Evolutionary conservation across 2,113 vertebrate species (phyloP), one percentile per base, ranked within the genome.

Genomic region (Dicentrarchus labrax): DNA sequence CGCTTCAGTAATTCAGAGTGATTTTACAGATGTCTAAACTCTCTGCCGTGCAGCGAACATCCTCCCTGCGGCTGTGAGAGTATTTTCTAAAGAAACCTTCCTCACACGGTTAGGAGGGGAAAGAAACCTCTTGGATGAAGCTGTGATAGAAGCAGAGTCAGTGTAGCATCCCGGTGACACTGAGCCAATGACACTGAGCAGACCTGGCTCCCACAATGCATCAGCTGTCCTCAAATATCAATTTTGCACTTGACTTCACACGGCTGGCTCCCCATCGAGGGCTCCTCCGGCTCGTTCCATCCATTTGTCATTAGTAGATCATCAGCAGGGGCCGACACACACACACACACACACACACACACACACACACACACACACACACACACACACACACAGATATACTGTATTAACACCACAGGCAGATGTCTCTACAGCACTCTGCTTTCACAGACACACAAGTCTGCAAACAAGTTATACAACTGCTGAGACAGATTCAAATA

Each of bases 241-340:
- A 91, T 91, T 91, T 91, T 89, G 85, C 89, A 81, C 87, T 76
- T 89, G 87, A 91, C 76, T 91, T 87, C 89, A 91, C 89, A 87
- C 70, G 82, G 47, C 85, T 72, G 69, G 54, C 56, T 86, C 76
- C 62, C 78, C 71, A 77, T 72, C 51, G 77, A 79, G 76, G 68
- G 77, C 80, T 85, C 86, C 83, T 76, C 76, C 6, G 41, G 62
- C 84, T 89, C 75, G 13, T 79, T 85, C 87, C 82, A 71, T 83
- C 85, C 85, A 83, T 89, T 91, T 81, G 82, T 89, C 80, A 89
- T 89, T 89, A 89, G 72, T 60, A 30, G 82, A 86, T 88, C 83
- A 82, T 84, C 80, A 84, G 77, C 9, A n/a, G 72, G 54, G 70
- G 56, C 41, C 21, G 4, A 56, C 60, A 78, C 82, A 72, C 41